Evolutionary conservation across 2,888 invertebrate species (phyloP), one percentile per base, ranked within the genome.

Genomic region (Orchesella flavescens): DNA sequence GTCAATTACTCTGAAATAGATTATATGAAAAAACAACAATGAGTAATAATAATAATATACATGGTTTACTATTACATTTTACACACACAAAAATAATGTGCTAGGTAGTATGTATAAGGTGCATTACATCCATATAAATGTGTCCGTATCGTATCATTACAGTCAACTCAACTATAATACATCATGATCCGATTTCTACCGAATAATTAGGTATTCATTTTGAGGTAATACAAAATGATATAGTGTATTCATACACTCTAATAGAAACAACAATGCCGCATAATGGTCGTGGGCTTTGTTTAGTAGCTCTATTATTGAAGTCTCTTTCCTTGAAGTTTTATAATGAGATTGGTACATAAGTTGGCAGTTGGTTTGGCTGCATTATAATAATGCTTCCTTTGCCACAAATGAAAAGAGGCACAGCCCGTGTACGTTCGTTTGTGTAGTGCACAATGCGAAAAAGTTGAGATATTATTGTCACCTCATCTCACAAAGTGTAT

Each of bases 1-100:
- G 89, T 93, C 90, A 88, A 93, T 89, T 89, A 93, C 90, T 88
- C 92, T 92, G 89, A 77, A 89, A 89, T 84, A 85, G 84, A 77
- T 49, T 82, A 75, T n/a, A n/a, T n/a, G 61, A 68, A 23, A 61
- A 17, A 71, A 49, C 63, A 68, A 61, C 49, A 75, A 74, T 61
- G 65, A 69, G 68, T 46, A 19, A 24, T 63, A 53, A 24, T 46
- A 19, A 24, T 63, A 53, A 24, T 49, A n/a, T 49, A 12, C 3
- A 49, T 49, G n/a, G 49, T 12, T 49, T n/a, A 5, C 43, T n/a
- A 59, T 59, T 17, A 59, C 59, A n/a, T 3, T 59, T 59, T 59
- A 12, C n/a, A 49, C 12, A 15, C 12, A 49, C 1, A 49, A 49
- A 12, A 59, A 59, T 19, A 65, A 34, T 19, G 4, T 46, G 44